Base-by-base conservation (phyloP, 2,888 invertebrate genomes). In the Teleiodes luculella region DNA sequence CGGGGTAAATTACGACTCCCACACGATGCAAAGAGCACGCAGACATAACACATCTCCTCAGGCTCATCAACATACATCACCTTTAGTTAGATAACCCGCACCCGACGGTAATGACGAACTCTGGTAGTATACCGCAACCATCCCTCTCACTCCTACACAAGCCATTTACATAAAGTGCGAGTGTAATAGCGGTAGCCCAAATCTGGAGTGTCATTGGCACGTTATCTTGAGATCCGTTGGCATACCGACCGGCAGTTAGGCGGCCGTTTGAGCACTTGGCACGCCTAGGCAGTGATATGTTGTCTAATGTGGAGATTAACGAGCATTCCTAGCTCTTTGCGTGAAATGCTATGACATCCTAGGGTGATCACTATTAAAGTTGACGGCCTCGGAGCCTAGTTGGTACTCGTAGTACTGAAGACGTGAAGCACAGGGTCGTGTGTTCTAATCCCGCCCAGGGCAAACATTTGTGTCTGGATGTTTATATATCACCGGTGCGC, bases 171-270 rank as follows among this genome's bases (percentile, higher is more conserved):
- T 54, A 49, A 54, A 54, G 31, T 35, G 24, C 20, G 39, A 16
- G 16, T 11, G 20, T 39, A 43, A 36, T 49, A 11, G 30, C 39
- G 48, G 24, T 39, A 14, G 48, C 47, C 56, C 55, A 57, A 58
- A 60, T 61, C 59, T 56, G 57, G 58, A 59, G 57, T 59, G 54
- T 53, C 57, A 56, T 52, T 51, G 51, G 53, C 55, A 55, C 58
- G 54, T 59, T 59, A 58, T 57, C 54, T 50, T 39, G 46, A 50
- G 51, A 47, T 52, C 28, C 41, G 33, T 28, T 53, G 56, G 47
- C 46, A 55, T 52, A 48, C 49, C 49, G 28, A 11, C 20, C 49
- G 33, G 45, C 31, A 24, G 33, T 56, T 53, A 49, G 49, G 36
- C 33, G 35, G 39, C 30, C 39, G 41, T 56, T 54, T 35, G 48